phyloP scores from a whole-genome alignment of 2,113 vertebrate genomes.

The Dasyprocta punctata region DNA sequence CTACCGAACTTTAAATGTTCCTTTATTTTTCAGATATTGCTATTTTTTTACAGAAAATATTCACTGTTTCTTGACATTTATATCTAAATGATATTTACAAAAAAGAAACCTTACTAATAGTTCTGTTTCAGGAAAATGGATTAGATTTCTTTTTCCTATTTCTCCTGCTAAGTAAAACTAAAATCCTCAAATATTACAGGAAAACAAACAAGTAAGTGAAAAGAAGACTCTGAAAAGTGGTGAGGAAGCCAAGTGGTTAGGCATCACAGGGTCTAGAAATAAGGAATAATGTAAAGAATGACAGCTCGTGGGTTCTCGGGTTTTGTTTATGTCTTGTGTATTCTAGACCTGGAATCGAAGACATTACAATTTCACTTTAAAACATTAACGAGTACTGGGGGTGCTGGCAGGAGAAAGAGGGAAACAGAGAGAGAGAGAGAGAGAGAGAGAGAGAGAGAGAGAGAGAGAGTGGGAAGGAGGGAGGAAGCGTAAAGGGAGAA shows the following conservation, averaged over 20 bases:
- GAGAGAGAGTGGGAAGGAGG: accelerated
- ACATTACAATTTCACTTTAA: neutral
- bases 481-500: no score
- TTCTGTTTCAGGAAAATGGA: neutral
- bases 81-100: neutral
- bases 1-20: neutral
- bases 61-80: conserved; percentile 12
- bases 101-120: neutral
- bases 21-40: neutral
- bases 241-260: neutral
- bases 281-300: neutral
- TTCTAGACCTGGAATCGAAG: neutral
- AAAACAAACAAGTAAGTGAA: neutral
- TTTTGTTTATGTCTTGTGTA: neutral
- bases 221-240: neutral
- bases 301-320: accelerated
- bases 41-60: neutral
- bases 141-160: neutral
- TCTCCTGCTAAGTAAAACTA: neutral
- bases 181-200: neutral
- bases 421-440: accelerated
- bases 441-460: neutral
- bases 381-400: neutral
- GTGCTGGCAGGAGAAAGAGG: no score
- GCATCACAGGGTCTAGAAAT: neutral